phyloP scores from a whole-genome alignment of 2,113 vertebrate genomes.

The Vulpes lagopus region DNA sequence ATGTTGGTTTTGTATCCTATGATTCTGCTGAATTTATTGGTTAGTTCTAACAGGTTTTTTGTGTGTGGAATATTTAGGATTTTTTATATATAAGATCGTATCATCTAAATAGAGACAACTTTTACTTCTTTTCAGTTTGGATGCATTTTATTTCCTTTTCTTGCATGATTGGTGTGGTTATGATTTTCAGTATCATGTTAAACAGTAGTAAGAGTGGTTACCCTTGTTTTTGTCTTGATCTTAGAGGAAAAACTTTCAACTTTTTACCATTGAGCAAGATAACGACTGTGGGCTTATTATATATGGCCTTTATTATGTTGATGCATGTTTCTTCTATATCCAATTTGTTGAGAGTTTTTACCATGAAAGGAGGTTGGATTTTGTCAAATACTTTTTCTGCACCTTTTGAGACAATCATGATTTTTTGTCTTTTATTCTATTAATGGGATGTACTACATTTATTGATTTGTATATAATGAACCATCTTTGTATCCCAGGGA shows the following conservation, averaged over 20 bases:
- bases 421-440: background rate
- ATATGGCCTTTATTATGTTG: background rate
- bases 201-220: background rate
- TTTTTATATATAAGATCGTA: background rate
- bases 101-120: background rate
- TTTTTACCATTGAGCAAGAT: background rate
- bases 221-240: background rate
- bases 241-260: background rate
- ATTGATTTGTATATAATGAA: background rate
- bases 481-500: background rate
- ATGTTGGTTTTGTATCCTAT: background rate
- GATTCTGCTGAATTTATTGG: background rate
- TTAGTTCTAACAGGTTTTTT: background rate
- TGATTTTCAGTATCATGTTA: background rate
- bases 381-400: background rate
- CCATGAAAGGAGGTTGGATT: background rate
- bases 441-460: background rate
- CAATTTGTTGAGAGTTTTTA: background rate
- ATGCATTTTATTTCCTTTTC: background rate
- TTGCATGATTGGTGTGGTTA: background rate
- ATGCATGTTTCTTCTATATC: background rate
- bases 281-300: background rate
- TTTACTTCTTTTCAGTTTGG: background rate
- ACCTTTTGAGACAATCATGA: background rate
- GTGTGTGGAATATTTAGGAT: background rate